These are phyloP conservation scores for Ornithoptera priamus DNA, from an alignment of 2,888 invertebrate genomes.

Conservation along the genomic window DNA sequence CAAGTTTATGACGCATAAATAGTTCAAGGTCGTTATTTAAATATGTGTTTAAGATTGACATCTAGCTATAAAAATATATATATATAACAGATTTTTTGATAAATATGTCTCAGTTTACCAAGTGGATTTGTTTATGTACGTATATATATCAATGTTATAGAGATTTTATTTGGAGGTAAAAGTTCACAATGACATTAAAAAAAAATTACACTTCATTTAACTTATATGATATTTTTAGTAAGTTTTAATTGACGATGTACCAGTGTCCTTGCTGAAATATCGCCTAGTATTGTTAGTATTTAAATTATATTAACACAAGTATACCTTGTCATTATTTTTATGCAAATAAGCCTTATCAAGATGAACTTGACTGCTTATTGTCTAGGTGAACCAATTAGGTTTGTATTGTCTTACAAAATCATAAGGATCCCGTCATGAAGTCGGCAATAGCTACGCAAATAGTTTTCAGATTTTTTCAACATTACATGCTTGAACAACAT, in stretches of 20 bases:
- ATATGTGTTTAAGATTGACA: neutral
- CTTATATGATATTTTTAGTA: neutral
- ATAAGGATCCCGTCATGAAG: conserved; percentile 25
- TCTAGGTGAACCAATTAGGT: conserved; percentile 44
- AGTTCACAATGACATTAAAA: neutral
- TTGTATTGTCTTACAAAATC: conserved; percentile 33
- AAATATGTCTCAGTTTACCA: neutral
- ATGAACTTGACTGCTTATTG: conserved; percentile 51
- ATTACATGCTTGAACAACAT: neutral
- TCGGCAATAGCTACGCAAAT: conserved; percentile 15
- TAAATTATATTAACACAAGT: conserved; percentile 40
- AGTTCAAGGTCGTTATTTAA: neutral
- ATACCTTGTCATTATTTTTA: conserved; percentile 47
- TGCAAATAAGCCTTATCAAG: conserved; percentile 52
- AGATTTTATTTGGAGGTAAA: neutral
- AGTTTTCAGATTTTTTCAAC: conserved; percentile 13
- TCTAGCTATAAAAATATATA: neutral
- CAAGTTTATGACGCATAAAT: neutral
- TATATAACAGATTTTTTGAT: neutral
- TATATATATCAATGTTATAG: too few species aligned
- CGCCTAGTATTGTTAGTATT: conserved; percentile 41
- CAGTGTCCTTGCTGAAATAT: conserved; percentile 39
- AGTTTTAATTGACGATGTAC: conserved; percentile 1
- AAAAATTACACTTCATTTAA: neutral
- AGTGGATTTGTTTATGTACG: too few species aligned